Conservation (phyloP, 1,140 invertebrate genomes). For the Arion vulgaris region DNA sequence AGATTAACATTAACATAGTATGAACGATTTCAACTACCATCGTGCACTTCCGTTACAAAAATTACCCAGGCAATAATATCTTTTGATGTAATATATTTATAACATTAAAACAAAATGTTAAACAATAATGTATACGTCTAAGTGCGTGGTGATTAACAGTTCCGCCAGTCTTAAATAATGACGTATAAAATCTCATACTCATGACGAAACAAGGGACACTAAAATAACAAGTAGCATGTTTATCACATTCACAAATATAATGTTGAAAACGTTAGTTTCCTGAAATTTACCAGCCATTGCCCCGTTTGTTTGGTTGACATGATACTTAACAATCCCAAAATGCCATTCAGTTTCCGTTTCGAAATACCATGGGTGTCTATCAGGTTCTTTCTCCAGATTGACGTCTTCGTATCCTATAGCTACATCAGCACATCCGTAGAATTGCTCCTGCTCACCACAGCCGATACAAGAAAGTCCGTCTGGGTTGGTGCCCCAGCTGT, state of each 20-base stretch:
- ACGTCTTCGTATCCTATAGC: constrained; percentile 62
- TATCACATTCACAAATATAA: neutral
- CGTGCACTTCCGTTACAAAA: too few species aligned
- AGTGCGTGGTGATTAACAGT: too few species aligned
- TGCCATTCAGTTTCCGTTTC: constrained; percentile 41
- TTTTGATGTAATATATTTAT: too few species aligned
- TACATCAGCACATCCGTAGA: constrained; percentile 67
- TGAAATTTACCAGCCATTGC: neutral
- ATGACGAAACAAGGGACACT: neutral
- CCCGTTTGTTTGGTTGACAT: neutral
- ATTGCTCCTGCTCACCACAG: constrained; percentile 67
- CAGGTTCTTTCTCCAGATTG: constrained; percentile 31
- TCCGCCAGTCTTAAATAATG: too few species aligned
- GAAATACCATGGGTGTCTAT: constrained; percentile 43
- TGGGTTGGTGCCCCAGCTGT: constrained; percentile 64
- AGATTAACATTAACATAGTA: too few species aligned
- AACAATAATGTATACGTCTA: too few species aligned
- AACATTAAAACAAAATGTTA: too few species aligned
- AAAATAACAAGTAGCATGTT: neutral
- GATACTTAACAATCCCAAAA: constrained; percentile 40
- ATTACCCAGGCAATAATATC: too few species aligned
- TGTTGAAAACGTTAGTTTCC: neutral
- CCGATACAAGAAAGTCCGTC: constrained; percentile 58
- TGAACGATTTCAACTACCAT: too few species aligned
- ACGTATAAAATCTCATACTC: too few species aligned